Base-by-base conservation (phyloP, 2,797 vertebrate genomes). In the Pampus argenteus region DNA sequence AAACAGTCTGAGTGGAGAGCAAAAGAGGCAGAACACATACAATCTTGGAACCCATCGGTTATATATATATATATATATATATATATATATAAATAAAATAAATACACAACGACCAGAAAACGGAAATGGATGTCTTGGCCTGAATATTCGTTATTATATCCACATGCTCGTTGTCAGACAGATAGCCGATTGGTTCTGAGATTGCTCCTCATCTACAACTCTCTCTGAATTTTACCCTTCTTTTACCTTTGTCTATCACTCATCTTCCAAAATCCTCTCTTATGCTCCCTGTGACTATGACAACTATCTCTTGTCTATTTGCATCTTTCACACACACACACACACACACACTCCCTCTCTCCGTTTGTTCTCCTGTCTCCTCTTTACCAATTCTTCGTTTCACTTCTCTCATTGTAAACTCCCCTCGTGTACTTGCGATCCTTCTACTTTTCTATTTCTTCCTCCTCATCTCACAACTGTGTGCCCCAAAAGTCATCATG, bases 251-350 rank as follows among this genome's bases (percentile, higher is more conserved):
- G 38, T 66, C 54, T 60, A 47, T 79, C 69, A 62, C 49, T 81
- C 54, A 81, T 79, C 86, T 84, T 45, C 71, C 48, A 67, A 11
- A 11, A 76, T 68, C 60, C 48, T 72, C 50, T 69, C 25, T 28
- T 56, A 40, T 60, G 26, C 64, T 71, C 51, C 42, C 29, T 59
- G 75, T 85, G 78, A 86, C 76, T 81, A 58, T 67, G 60, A 51
- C 78, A 85, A 73, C 72, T 86, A 54, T 75, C 74, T 77, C 73
- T 74, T 82, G 68, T 80, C 65, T 85, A 68, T 75, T 84, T 78
- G 68, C 69, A 74, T 88, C 80, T 78, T 80, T 60, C 70, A 68
- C 79, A 78, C 66, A 66, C 36, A 17, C 49, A 50, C 48, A 28
- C 36, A 22, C 10, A 42, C 70, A 59, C 66, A n/a, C 77, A 38